phyloP scores from a whole-genome alignment of 2,888 invertebrate genomes.

The Rutpela maculata region DNA sequence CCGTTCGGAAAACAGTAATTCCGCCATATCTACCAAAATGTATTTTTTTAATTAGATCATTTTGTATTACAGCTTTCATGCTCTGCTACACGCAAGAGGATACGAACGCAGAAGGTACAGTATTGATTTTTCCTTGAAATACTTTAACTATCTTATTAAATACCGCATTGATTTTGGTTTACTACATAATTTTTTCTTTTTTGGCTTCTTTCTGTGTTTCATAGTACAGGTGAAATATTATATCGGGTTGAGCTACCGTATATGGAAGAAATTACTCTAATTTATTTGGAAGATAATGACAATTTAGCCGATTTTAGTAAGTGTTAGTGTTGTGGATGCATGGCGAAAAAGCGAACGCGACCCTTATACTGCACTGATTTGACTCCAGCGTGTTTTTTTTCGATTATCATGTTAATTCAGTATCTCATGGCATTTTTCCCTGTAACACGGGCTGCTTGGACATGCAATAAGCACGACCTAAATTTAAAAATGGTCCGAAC shows the following conservation, averaged over 20 bases:
- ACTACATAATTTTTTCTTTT: conserved; percentile 73
- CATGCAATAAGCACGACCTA: not conserved
- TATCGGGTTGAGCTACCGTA: conserved; percentile 94
- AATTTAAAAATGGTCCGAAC: not conserved
- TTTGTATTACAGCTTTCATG: conserved; percentile 92
- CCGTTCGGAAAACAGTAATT: not conserved
- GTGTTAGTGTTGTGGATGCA: conserved; percentile 82
- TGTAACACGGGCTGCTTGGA: conserved; percentile 11
- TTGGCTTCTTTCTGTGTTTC: conserved; percentile 76
- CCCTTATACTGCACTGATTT: conserved; percentile 60
- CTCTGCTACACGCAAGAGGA: conserved; percentile 96
- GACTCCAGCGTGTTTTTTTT: conserved; percentile 59
- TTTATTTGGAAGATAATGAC: conserved; percentile 92
- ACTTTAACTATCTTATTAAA: conserved; percentile 52
- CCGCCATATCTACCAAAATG: not conserved
- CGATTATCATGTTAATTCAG: conserved; percentile 37
- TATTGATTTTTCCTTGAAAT: conserved; percentile 64
- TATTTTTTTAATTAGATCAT: conserved; percentile 47
- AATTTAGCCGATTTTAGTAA: conserved; percentile 78
- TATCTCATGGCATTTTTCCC: conserved; percentile 21
- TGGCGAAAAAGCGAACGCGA: conserved; percentile 65
- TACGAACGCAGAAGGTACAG: conserved; percentile 90
- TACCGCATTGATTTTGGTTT: conserved; percentile 55
- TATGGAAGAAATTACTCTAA: conserved; percentile 95
- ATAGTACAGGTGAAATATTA: conserved; percentile 89